These are phyloP conservation scores for Oryzias celebensis DNA, from an alignment of 2,113 vertebrate genomes.

Conservation along the genomic window DNA sequence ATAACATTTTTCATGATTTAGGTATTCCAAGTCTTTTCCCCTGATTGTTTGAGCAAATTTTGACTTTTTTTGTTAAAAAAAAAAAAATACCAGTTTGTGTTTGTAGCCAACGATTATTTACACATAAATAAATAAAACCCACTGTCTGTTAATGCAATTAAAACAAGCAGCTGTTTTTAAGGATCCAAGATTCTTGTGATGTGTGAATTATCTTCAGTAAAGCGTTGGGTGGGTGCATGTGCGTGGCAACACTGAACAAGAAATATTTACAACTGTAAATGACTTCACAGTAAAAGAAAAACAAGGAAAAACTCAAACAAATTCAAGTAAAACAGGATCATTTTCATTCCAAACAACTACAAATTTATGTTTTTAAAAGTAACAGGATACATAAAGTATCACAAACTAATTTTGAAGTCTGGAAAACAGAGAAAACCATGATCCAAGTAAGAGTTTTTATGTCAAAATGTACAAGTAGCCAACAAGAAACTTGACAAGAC, in stretches of 20 bases:
- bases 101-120: slow-evolving; percentile 42
- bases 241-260: slow-evolving; percentile 42
- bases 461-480: slow-evolving; percentile 54
- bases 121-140: slow-evolving; percentile 67
- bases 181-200: slow-evolving; percentile 30
- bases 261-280: slow-evolving; percentile 19
- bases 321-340: slow-evolving; percentile 83
- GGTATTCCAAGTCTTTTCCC: slow-evolving; percentile 43
- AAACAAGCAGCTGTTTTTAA: slow-evolving; percentile 35
- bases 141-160: slow-evolving; percentile 51
- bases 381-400: slow-evolving; percentile 34
- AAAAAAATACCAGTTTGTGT: not conserved
- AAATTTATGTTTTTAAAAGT: slow-evolving; percentile 32
- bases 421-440: slow-evolving; percentile 45
- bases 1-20: slow-evolving; percentile 47
- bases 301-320: slow-evolving; percentile 51
- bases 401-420: slow-evolving; percentile 22
- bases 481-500: slow-evolving; percentile 50
- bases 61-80: slow-evolving; percentile 37
- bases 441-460: slow-evolving; percentile 56
- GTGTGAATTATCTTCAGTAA: slow-evolving; percentile 47
- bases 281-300: slow-evolving; percentile 55
- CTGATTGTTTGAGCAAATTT: slow-evolving; percentile 74
- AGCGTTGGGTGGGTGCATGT: slow-evolving; percentile 26
- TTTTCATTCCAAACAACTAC: slow-evolving; percentile 58